A percentile compares a stretch with the other conserved stretches of the same genome.
Conservation (phyloP, 2,888 invertebrate genomes). For the Papilio demoleus region DNA sequence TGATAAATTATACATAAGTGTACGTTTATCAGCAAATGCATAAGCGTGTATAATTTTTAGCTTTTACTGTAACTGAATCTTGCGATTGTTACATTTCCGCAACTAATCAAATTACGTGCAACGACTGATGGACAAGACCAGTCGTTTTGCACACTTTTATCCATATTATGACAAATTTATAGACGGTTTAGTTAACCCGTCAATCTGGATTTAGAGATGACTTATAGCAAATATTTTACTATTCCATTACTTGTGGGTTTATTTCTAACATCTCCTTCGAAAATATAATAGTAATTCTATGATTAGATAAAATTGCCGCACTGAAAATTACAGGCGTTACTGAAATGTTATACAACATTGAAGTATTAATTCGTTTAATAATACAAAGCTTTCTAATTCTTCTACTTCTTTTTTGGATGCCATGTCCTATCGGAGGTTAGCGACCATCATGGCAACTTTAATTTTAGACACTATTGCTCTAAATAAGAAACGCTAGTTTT, state of each 20-base stretch:
- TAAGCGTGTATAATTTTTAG: slow-evolving; percentile 2
- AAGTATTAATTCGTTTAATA: not conserved
- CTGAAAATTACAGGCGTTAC: slow-evolving; percentile 22
- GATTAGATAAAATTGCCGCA: slow-evolving; percentile 21
- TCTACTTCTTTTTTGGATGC: too few relatives aligned
- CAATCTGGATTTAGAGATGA: too few relatives aligned
- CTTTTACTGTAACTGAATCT: not conserved
- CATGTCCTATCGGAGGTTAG: too few relatives aligned
- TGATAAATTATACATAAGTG: not conserved
- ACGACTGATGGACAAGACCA: not conserved
- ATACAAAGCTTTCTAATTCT: too few relatives aligned
- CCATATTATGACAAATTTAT: too few relatives aligned
- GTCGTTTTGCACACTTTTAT: not conserved
- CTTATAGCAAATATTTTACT: too few relatives aligned
- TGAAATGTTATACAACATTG: not conserved
- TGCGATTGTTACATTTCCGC: not conserved
- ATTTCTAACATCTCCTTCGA: too few relatives aligned
- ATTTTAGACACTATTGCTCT: too few relatives aligned
- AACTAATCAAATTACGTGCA: slow-evolving; percentile 1
- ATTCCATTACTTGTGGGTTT: too few relatives aligned
- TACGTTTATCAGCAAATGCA: slow-evolving; percentile 5
- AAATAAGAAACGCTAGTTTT: too few relatives aligned
- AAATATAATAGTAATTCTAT: not conserved
- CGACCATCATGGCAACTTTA: too few relatives aligned
- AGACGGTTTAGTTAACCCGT: too few relatives aligned